phyloP scores from a whole-genome alignment of 2,888 invertebrate genomes.

The Eristalis intricaria region DNA sequence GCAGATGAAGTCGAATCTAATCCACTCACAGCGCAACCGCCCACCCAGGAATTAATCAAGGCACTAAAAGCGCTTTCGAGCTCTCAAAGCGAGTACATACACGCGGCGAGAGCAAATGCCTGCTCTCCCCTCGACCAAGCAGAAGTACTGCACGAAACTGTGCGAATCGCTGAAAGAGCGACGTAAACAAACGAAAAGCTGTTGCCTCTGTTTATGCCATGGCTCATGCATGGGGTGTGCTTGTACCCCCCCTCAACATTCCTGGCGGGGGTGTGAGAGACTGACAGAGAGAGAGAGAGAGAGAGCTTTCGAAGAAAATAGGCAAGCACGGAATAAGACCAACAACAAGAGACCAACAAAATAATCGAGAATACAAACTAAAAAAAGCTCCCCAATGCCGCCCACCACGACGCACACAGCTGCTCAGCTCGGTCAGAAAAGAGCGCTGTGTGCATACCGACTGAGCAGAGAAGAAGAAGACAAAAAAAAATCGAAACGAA shows the following conservation, averaged over 20 bases:
- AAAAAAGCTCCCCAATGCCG: constrained; percentile 46
- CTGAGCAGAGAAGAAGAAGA: neutral
- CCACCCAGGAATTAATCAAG: constrained; percentile 59
- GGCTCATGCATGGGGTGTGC: too few relatives aligned
- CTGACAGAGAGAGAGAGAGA: neutral
- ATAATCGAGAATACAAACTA: neutral
- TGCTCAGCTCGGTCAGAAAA: constrained; percentile 44
- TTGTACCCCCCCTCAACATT: neutral
- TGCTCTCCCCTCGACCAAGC: neutral
- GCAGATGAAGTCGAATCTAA: constrained; percentile 34
- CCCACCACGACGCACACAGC: constrained; percentile 58
- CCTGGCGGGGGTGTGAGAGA: neutral
- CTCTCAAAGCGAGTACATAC: constrained; percentile 24
- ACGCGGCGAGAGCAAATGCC: neutral
- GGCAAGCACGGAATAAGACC: neutral
- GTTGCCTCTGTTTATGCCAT: constrained; percentile 25
- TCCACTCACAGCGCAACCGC: constrained; percentile 69
- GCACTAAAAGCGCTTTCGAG: constrained; percentile 64
- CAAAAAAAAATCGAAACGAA: constrained; percentile 12
- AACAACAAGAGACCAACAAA: neutral
- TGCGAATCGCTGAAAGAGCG: constrained; percentile 48
- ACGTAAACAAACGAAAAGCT: constrained; percentile 69
- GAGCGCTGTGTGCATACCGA: constrained; percentile 40
- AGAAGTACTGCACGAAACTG: constrained; percentile 54
- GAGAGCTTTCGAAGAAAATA: constrained; percentile 20